Base-by-base conservation (phyloP, 2,113 vertebrate species). In the Ornithorhynchus anatinus region DNA sequence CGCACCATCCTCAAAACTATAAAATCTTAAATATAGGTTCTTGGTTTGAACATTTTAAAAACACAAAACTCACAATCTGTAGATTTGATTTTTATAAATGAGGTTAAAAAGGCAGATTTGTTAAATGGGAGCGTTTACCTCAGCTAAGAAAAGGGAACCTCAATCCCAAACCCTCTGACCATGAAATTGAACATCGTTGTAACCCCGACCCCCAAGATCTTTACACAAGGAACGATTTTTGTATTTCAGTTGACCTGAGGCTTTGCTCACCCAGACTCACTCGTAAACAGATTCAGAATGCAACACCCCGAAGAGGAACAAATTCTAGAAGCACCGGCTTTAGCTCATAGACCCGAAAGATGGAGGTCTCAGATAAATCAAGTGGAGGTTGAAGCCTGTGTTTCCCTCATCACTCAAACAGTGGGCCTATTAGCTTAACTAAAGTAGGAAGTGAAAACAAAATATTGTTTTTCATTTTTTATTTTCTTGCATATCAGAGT, bases 361-460 rank as follows among this genome's bases (percentile, higher is more conserved):
- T 10, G 0, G 2, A 9, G 23, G 56, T n/a, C 43, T 2, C 15
- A 35, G 29, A 10, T 31, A 23, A 0, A 0, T 32, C 25, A 56
- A 38, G 35, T 0, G 2, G 31, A 59, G 54, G 53, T 13, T 23
- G 29, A 25, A 48, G 29, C 3, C 2, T 0, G 16, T 5, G 2
- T 8, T 54, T 20, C n/a, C 35, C n/a, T 31, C 40, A 19, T 32
- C 0, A 0, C n/a, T 47, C 56, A 45, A 51, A 45, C 11, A 38
- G 50, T 43, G 32, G 32, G 50, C 39, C 32, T 25, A 63, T 29
- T 61, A 50, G 36, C 2, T 9, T 7, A 77, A 42, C 51, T 60
- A 32, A 32, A 59, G 56, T 27, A 47, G n/a, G n/a, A n/a, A n/a
- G n/a, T n/a, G n/a, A n/a, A n/a, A n/a, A n/a, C n/a, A n/a, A n/a